Conservation (phyloP, 2,888 invertebrate genomes). For the Meiosimyza platycephala region DNA sequence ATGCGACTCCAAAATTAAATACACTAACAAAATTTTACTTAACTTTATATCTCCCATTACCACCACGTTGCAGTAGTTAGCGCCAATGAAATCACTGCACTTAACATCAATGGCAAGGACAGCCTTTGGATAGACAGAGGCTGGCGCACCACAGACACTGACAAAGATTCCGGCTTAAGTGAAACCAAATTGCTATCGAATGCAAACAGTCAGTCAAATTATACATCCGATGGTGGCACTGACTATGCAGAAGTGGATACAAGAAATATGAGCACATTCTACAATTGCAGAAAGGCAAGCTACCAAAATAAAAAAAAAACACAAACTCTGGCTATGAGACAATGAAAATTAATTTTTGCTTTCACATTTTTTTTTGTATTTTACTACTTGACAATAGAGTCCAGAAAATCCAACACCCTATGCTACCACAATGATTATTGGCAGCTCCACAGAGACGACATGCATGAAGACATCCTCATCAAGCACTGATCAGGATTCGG, state of each 20-base stretch:
- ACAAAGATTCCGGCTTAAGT: slow-evolving; percentile 72
- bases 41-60: neutral
- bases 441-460: slow-evolving; percentile 65
- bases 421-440: slow-evolving; percentile 79
- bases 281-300: slow-evolving; percentile 73
- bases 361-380: slow-evolving; percentile 19
- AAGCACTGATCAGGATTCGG: slow-evolving; percentile 67
- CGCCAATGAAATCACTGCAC: slow-evolving; percentile 68
- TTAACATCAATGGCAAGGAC: slow-evolving; percentile 71
- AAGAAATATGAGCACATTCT: slow-evolving; percentile 77
- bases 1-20: too few relatives aligned
- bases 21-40: too few relatives aligned
- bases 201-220: slow-evolving; percentile 67
- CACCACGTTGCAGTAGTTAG: slow-evolving; percentile 64
- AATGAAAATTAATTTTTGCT: slow-evolving; percentile 35
- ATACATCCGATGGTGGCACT: slow-evolving; percentile 68
- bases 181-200: slow-evolving; percentile 73
- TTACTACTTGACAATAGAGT: slow-evolving; percentile 59
- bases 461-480: slow-evolving; percentile 66
- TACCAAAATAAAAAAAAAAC: neutral
- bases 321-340: neutral
- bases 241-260: slow-evolving; percentile 78
- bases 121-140: slow-evolving; percentile 78
- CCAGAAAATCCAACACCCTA: slow-evolving; percentile 78
- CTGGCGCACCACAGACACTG: slow-evolving; percentile 74